Base-by-base conservation (phyloP, 2,797 vertebrate genomes). In the Sphenopsis melanotis region DNA sequence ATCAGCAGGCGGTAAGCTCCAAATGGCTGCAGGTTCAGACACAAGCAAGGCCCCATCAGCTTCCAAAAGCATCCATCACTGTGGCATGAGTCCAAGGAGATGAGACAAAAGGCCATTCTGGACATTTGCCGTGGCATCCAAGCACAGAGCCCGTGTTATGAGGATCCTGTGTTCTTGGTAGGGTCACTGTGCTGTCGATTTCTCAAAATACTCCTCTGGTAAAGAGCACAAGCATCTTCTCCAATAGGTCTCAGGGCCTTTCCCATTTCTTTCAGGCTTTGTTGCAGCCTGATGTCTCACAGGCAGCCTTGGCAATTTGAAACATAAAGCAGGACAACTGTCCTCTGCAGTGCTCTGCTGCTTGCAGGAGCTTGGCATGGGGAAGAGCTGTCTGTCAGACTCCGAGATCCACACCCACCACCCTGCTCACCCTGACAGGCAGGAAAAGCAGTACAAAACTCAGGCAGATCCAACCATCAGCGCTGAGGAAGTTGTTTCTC, bases 51-150 rank as follows among this genome's bases (percentile, higher is more conserved):
- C 66, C 29, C 56, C n/a, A 70, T 80, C 81, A 47, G 37, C 79
- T 93, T 95, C 88, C 83, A 68, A 74, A 95, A 84, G 75, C 80
- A 52, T 83, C 85, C 59, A 36, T 70, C 78, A 37, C 66, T 63
- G 32, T 84, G 81, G 83, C 75, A 22, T 14, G 68, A 66, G 50
- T 82, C 83, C 92, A 93, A 89, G 69, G 32, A 90, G 49, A 77
- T 4, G 15, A 76, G 64, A 86, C 70, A 80, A 94, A 94, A 90
- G 90, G 74, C 75, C 11, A 9, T 87, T 93, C 68, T 89, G 71
- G 81, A 70, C 34, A 20, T 82, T 84, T 77, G 52, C 71, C 52
- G 37, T 55, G 69, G 34, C 59, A 84, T 79, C 37, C n/a, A 59
- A 76, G 41, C 68, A 34, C 32, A 52, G 85, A 84, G 55, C 44